phyloP scores from a whole-genome alignment of 2,113 vertebrate species.

The Nematolebias whitei region DNA sequence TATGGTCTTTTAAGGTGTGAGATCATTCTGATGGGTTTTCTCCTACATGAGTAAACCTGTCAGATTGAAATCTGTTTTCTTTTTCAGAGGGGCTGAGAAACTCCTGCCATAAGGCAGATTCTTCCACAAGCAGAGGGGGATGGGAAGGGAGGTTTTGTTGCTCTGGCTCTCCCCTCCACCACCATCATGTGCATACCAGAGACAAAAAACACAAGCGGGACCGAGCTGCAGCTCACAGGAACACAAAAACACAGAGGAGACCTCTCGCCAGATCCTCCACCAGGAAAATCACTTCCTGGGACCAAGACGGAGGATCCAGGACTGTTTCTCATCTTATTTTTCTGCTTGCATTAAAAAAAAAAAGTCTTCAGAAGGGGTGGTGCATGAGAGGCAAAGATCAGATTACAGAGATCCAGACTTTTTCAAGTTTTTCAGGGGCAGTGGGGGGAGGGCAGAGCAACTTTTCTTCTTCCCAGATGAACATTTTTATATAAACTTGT shows the following conservation, averaged over 20 bases:
- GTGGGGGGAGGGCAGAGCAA: constrained; percentile 79
- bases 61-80: constrained; percentile 10
- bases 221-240: constrained; percentile 27
- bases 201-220: constrained; percentile 30
- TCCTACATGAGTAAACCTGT: neutral
- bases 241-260: constrained; percentile 16
- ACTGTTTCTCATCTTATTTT: constrained; percentile 40
- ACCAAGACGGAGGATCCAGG: constrained; percentile 3
- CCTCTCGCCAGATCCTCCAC: constrained; percentile 16
- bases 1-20: neutral
- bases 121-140: constrained; percentile 72
- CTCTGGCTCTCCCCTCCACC: constrained; percentile 40
- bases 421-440: constrained; percentile 73
- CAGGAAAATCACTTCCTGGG: constrained; percentile 14
- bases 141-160: constrained; percentile 63
- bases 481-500: constrained; percentile 2
- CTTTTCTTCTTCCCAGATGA: constrained; percentile 48
- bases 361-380: constrained; percentile 62
- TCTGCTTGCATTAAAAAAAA: constrained; percentile 22
- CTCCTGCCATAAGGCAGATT: constrained; percentile 70
- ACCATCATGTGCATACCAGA: constrained; percentile 73
- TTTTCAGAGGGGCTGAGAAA: constrained; percentile 44
- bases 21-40: neutral
- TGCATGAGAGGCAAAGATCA: constrained; percentile 71
- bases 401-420: constrained; percentile 80